Conservation (phyloP, 2,797 vertebrate species). For the Bradypus variegatus region DNA sequence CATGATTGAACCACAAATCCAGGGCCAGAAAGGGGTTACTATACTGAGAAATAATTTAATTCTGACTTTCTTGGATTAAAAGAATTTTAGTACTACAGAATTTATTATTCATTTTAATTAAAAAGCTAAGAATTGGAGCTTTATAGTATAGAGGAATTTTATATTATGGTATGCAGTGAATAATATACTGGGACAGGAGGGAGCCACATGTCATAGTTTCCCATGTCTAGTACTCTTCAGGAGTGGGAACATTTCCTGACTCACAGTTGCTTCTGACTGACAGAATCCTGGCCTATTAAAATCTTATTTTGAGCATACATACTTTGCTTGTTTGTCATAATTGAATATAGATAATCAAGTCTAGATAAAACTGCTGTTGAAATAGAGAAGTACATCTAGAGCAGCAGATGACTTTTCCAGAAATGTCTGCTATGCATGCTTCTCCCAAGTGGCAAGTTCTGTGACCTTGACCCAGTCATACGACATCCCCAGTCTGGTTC, state of each 20-base stretch:
- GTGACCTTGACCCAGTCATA: not conserved
- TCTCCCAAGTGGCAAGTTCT: not conserved
- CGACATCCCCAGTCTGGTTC: not conserved
- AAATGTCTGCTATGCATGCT: fast-evolving
- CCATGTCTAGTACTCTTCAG: not conserved
- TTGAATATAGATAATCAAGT: not conserved
- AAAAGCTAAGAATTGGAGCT: not conserved
- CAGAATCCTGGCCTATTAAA: not conserved
- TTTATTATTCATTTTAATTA: not conserved
- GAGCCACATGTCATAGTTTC: not conserved
- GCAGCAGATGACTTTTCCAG: not conserved
- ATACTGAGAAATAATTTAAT: conserved; percentile 13
- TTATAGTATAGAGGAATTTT: not conserved
- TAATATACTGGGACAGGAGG: not conserved
- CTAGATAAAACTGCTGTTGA: not conserved
- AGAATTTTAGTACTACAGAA: not conserved
- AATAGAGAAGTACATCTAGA: not conserved
- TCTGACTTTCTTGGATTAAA: conserved; percentile 22
- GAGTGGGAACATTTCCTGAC: not conserved
- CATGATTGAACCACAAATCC: conserved; percentile 12
- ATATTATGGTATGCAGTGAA: not conserved
- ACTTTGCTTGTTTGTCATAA: not conserved
- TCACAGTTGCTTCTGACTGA: not conserved
- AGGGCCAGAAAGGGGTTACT: not conserved
- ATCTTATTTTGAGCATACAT: not conserved